These are phyloP conservation scores for Orthosia gothica DNA, from an alignment of 2,888 invertebrate genomes.

Conservation along the genomic window DNA sequence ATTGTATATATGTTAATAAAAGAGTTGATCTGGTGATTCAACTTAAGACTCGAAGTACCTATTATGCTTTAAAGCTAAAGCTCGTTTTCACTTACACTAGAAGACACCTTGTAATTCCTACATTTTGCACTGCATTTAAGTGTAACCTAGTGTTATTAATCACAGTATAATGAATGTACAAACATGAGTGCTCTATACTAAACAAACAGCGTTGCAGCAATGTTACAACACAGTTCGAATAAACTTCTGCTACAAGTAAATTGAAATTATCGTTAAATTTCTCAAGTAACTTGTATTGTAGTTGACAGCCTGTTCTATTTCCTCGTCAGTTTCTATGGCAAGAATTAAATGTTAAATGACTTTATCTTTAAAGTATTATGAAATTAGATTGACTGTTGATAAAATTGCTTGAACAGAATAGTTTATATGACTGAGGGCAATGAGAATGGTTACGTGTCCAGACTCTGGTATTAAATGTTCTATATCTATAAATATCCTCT, in stretches of 20 bases:
- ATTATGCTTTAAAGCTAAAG: no score
- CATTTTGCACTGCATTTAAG: not conserved
- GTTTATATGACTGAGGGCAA: slow-evolving; percentile 17
- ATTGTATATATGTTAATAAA: no score
- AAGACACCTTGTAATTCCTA: no score
- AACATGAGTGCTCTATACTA: not conserved
- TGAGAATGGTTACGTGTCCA: not conserved
- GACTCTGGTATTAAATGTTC: not conserved
- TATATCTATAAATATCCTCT: no score
- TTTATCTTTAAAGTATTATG: slow-evolving; percentile 45
- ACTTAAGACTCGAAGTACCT: no score
- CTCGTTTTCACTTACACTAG: no score
- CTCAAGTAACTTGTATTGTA: slow-evolving; percentile 44
- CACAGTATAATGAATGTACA: not conserved
- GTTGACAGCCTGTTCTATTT: slow-evolving; percentile 45
- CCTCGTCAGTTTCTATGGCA: slow-evolving; percentile 22
- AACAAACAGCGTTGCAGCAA: not conserved
- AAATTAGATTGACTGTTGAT: slow-evolving; percentile 27
- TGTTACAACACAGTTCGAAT: slow-evolving; percentile 33
- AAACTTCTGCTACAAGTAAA: slow-evolving; percentile 33
- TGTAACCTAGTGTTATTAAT: not conserved
- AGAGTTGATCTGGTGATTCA: no score
- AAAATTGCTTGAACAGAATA: slow-evolving; percentile 12
- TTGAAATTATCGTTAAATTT: slow-evolving; percentile 43
- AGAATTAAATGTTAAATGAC: slow-evolving; percentile 44